Evolutionary conservation across 2,797 vertebrate genomes (phyloP).

Genomic region (Linurgus olivaceus): DNA sequence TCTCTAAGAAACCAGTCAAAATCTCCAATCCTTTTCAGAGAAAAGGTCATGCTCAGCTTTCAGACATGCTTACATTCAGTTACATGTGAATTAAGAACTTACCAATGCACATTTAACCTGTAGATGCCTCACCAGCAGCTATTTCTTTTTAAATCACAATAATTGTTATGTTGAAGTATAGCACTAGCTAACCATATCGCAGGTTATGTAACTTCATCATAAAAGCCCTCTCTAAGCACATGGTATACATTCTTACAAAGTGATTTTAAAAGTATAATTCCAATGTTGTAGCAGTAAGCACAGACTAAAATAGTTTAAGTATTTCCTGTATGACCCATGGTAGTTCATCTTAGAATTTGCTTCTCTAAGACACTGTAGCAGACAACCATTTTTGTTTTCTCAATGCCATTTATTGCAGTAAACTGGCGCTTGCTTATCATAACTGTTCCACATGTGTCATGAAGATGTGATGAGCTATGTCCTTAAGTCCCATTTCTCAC

Average conservation of each 20-base stretch:
- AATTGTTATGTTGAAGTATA: neutral
- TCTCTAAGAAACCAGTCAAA: neutral
- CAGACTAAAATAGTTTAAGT: neutral
- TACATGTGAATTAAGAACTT: neutral
- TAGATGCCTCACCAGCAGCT: neutral
- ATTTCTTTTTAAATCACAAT: neutral
- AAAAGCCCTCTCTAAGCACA: neutral
- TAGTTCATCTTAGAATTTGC: neutral
- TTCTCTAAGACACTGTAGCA: neutral
- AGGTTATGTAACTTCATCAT: neutral
- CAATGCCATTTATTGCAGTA: neutral
- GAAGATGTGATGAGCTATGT: neutral
- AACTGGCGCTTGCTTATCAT: neutral
- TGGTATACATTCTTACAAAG: neutral
- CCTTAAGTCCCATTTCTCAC: neutral
- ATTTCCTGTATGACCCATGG: neutral
- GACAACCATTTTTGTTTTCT: neutral
- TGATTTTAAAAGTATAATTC: neutral
- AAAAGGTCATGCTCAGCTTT: neutral
- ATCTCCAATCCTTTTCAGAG: neutral
- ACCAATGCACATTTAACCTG: neutral
- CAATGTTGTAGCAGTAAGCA: neutral
- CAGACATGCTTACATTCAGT: neutral
- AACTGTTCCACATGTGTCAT: neutral
- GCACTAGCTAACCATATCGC: neutral